These are phyloP conservation scores for Metacarcinus magister DNA, from an alignment of 2,888 invertebrate species.

Conservation along the genomic window DNA sequence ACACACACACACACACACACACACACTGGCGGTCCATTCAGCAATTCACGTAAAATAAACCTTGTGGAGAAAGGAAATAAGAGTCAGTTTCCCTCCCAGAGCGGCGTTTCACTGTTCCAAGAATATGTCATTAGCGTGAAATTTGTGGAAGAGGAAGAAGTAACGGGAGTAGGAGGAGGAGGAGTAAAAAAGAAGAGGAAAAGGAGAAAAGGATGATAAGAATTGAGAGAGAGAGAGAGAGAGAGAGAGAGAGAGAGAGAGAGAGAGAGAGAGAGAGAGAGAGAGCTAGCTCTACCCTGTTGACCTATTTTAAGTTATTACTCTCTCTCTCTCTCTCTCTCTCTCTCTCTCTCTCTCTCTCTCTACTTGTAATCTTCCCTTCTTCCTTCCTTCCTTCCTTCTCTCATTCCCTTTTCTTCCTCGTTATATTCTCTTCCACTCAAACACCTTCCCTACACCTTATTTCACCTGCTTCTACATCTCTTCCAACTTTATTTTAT, in stretches of 20 bases:
- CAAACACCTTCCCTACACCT: background rate
- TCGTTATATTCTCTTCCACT: background rate
- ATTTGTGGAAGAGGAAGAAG: slow-evolving; percentile 4
- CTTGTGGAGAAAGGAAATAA: background rate
- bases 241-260: background rate
- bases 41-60: background rate
- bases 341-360: too few relatives aligned
- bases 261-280: background rate
- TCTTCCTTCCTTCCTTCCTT: background rate
- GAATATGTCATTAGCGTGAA: slow-evolving; percentile 9
- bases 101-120: background rate
- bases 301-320: background rate
- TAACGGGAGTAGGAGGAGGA: background rate
- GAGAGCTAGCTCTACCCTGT: background rate
- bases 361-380: background rate
- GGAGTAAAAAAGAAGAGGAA: background rate
- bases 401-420: background rate
- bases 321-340: background rate
- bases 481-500: background rate
- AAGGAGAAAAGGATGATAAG: background rate
- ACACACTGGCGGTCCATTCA: background rate
- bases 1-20: slow-evolving; percentile 31
- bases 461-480: background rate
- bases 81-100: background rate
- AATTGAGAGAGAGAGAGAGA: background rate